phyloP scores from a whole-genome alignment of 2,797 vertebrate species.

The Botia almorhae region DNA sequence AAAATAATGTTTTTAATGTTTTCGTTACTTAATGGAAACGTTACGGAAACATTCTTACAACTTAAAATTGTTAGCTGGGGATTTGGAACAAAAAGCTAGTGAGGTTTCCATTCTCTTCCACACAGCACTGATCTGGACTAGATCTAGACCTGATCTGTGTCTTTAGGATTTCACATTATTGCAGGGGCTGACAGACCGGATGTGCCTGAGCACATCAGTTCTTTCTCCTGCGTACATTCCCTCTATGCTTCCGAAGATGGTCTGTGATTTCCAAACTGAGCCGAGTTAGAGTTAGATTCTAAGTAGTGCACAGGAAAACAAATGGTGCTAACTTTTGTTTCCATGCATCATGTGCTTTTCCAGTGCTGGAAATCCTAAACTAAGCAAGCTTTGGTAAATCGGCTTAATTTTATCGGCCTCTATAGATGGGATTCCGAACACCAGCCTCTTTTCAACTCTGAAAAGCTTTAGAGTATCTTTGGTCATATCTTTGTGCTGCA shows the following conservation, averaged over 20 bases:
- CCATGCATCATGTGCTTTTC: not conserved
- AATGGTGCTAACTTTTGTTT: not conserved
- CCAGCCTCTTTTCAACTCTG: not conserved
- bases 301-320: not conserved
- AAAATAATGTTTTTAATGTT: no score
- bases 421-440: constrained; percentile 6
- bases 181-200: constrained; percentile 12
- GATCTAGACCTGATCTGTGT: constrained; percentile 44
- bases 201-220: not conserved
- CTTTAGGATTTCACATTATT: constrained; percentile 42
- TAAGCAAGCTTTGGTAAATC: constrained; percentile 35
- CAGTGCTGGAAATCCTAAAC: constrained; percentile 13
- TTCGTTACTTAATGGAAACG: no score
- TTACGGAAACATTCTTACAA: no score
- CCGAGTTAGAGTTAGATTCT: constrained; percentile 20
- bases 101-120: constrained; percentile 27
- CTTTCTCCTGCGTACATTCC: not conserved
- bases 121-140: constrained; percentile 20
- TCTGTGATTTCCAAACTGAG: constrained; percentile 21
- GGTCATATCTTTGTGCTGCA: constrained; percentile 10
- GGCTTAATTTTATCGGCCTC: constrained; percentile 14
- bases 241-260: constrained; percentile 12
- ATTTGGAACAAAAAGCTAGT: not conserved
- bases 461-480: constrained; percentile 6
- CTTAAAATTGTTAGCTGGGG: no score